A percentile compares a stretch with the other conserved stretches of the same genome.
Conservation (phyloP, 2,888 invertebrate species). For the Oligia fasciuncula region DNA sequence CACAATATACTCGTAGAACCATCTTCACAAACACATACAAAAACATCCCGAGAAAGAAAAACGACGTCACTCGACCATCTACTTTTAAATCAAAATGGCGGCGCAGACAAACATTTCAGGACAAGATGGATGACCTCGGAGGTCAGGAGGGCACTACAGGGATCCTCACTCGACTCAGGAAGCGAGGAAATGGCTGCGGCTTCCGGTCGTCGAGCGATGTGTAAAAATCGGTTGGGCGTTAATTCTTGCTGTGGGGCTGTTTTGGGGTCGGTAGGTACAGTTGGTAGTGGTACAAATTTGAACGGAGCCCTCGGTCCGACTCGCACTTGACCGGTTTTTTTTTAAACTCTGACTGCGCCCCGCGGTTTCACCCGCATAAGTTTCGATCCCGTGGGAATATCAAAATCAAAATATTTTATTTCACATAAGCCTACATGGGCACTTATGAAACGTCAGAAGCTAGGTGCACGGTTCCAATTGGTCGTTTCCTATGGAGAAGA, state of each 20-base stretch:
- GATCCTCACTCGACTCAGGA: slow-evolving; percentile 76
- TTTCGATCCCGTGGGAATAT: too few relatives aligned
- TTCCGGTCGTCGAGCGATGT: slow-evolving; percentile 69
- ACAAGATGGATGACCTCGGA: slow-evolving; percentile 75
- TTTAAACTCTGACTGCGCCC: too few relatives aligned
- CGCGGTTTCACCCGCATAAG: too few relatives aligned
- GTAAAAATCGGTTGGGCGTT: slow-evolving; percentile 68
- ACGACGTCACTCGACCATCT: slow-evolving; percentile 32
- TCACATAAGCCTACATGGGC: too few relatives aligned
- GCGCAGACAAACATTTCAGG: slow-evolving; percentile 67
- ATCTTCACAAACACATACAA: slow-evolving; percentile 8
- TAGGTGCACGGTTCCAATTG: too few relatives aligned
- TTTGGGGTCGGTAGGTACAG: not conserved
- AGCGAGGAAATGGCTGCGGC: slow-evolving; percentile 78
- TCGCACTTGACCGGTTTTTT: too few relatives aligned
- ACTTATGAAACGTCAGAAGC: too few relatives aligned
- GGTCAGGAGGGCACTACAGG: slow-evolving; percentile 71
- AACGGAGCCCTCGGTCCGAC: too few relatives aligned
- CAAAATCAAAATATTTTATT: too few relatives aligned
- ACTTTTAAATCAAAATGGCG: slow-evolving; percentile 70
- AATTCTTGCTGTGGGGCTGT: slow-evolving; percentile 63
- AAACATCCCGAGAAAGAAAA: slow-evolving; percentile 23
- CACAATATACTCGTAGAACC: not conserved
- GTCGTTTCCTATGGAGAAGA: too few relatives aligned
- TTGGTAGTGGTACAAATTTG: not conserved